Base-by-base conservation (phyloP, 2,797 vertebrate species). In the Notoglanidium macrostoma region DNA sequence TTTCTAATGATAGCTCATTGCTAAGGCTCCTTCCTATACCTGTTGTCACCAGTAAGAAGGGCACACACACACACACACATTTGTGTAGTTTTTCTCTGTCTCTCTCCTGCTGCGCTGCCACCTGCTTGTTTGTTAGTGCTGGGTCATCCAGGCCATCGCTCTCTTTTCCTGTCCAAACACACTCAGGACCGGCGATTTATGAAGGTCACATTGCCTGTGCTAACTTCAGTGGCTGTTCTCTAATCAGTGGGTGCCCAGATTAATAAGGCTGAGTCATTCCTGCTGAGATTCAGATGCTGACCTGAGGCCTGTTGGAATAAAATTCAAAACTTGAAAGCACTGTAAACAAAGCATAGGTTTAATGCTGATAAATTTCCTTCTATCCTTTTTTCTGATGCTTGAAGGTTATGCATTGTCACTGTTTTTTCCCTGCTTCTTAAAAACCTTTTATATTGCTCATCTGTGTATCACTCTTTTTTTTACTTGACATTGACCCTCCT, bases 81-180 rank as follows among this genome's bases (percentile, higher is more conserved):
- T 84, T 76, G 73, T 49, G 73, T 23, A 65, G n/a, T 83, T 74
- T 86, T 46, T 67, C 61, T 89, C 46, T 67, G 26, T 85, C 70
- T 70, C 29, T 73, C 51, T 87, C 88, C 87, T 49, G 81, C 90
- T 89, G 89, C 26, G 90, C 49, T 76, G 85, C 90, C 90, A 90
- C 89, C 88, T 91, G 90, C 89, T 91, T 89, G 87, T 88, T 90
- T 89, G 86, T 90, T 86, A 85, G 85, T 61, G 72, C 72, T 65
- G 85, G 88, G 86, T 89, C 86, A 49, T 85, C 83, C 73, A 59
- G 74, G 87, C 88, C 55, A 57, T 85, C 35, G 65, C 57, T 88
- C 87, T 85, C 86, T 89, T 86, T 89, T 89, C 74, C 88, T 89
- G 88, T 89, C 90, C 88, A 88, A 85, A 89, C 77, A 87, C 72